A percentile compares a stretch with the other conserved stretches of the same genome.
Evolutionary conservation across 2,113 vertebrate genomes (phyloP).

Genomic region (Petrocephalus microphthalmus): DNA sequence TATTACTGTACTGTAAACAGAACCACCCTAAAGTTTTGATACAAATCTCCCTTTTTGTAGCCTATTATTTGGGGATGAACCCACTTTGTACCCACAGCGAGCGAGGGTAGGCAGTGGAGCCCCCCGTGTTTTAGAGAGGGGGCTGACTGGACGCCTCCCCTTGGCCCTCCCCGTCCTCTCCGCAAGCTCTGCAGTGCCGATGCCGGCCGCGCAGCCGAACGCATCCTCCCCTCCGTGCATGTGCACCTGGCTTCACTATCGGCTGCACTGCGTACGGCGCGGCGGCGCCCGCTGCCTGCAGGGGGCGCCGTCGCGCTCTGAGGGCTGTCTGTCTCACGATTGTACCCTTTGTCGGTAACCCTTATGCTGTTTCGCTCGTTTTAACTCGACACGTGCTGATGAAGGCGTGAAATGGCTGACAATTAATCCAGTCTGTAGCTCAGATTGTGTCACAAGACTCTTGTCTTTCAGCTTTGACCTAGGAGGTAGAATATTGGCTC

Average conservation of each 20-base stretch:
- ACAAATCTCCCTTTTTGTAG: conserved; percentile 5
- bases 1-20: conserved; percentile 20
- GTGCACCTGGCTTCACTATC: background rate
- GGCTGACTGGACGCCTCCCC: background rate
- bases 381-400: background rate
- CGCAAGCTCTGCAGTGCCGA: background rate
- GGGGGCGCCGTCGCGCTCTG: background rate
- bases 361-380: conserved; percentile 5
- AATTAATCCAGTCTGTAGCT: background rate
- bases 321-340: background rate
- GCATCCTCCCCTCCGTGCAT: background rate
- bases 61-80: conserved; percentile 14
- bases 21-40: conserved; percentile 23
- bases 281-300: background rate
- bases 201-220: background rate
- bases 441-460: background rate
- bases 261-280: background rate
- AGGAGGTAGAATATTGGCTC: background rate
- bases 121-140: background rate
- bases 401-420: background rate
- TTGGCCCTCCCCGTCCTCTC: background rate
- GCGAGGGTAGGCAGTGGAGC: background rate
- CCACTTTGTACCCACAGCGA: background rate
- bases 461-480: background rate
- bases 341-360: background rate